Conservation (phyloP, 2,888 invertebrate species). For the Eupithecia tripunctaria region DNA sequence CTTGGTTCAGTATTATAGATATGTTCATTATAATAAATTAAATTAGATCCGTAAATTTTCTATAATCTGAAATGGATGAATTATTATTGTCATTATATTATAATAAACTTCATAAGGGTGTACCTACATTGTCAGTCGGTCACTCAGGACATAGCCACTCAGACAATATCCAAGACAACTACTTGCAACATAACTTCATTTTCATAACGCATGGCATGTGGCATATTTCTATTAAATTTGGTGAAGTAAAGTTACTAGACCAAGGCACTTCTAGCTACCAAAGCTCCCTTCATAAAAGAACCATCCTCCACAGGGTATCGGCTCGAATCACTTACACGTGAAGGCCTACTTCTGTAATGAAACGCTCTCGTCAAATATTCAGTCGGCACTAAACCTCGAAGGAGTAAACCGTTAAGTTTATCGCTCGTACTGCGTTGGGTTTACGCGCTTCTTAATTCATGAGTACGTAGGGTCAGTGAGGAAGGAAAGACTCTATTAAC, state of each 20-base stretch:
- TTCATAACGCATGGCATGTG: no score
- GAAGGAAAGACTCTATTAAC: constrained; percentile 3
- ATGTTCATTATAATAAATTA: no score
- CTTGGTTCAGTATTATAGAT: neutral
- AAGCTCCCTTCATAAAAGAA: neutral
- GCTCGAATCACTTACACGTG: constrained; percentile 1
- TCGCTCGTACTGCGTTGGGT: constrained; percentile 17
- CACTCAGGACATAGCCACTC: no score
- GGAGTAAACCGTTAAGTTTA: constrained; percentile 48
- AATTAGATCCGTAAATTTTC: no score
- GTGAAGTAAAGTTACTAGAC: neutral
- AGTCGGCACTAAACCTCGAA: constrained; percentile 23
- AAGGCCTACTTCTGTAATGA: constrained; percentile 24
- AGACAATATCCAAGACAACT: no score
- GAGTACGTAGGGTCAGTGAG: constrained; percentile 2
- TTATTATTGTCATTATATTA: no score
- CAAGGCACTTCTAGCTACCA: neutral
- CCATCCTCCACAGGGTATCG: constrained; percentile 10
- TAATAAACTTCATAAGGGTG: no score
- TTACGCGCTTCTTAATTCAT: constrained; percentile 13
- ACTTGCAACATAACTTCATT: no score
- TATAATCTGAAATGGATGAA: no score
- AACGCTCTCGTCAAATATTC: constrained; percentile 31
- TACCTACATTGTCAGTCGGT: no score
- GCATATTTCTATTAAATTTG: no score